A percentile compares a stretch with the other conserved stretches of the same genome.
Conservation (phyloP, 1,140 invertebrate genomes). For the Microplitis demolitor region DNA sequence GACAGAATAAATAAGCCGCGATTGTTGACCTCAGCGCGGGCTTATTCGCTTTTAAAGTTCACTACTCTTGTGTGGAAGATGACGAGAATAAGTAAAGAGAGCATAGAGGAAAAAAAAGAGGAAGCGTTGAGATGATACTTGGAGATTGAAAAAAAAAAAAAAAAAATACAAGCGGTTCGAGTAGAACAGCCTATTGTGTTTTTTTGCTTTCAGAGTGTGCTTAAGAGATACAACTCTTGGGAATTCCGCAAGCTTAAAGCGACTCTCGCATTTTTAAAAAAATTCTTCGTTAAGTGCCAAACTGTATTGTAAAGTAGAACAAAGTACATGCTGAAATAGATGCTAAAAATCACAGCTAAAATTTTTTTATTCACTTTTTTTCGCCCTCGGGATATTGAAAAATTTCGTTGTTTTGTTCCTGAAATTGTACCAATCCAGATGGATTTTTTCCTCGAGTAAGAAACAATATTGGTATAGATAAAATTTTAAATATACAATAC, state of each 20-base stretch:
- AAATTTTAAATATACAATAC: no score
- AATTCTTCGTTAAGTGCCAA: not conserved
- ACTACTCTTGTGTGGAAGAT: not conserved
- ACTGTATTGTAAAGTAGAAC: not conserved
- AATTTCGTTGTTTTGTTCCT: not conserved
- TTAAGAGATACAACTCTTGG: constrained; percentile 2
- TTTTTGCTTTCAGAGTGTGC: not conserved
- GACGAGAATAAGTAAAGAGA: not conserved
- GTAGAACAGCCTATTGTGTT: constrained; percentile 13
- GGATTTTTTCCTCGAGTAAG: no score
- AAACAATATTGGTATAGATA: no score
- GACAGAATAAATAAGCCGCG: not conserved
- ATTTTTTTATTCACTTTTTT: not conserved
- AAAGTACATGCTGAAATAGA: no score
- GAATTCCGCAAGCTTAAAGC: constrained; percentile 4
- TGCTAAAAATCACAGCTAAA: no score
- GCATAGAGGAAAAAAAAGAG: not conserved
- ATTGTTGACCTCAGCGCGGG: not conserved
- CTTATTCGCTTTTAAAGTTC: not conserved
- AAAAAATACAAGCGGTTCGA: constrained; percentile 9
- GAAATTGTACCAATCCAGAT: no score
- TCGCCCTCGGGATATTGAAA: not conserved
- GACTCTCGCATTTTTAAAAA: not conserved
- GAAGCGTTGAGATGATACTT: not conserved
- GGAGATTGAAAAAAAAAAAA: not conserved